Evolutionary conservation across 2,113 vertebrate species (phyloP), one percentile per base, ranked within the genome.

Genomic region (Alces alces): DNA sequence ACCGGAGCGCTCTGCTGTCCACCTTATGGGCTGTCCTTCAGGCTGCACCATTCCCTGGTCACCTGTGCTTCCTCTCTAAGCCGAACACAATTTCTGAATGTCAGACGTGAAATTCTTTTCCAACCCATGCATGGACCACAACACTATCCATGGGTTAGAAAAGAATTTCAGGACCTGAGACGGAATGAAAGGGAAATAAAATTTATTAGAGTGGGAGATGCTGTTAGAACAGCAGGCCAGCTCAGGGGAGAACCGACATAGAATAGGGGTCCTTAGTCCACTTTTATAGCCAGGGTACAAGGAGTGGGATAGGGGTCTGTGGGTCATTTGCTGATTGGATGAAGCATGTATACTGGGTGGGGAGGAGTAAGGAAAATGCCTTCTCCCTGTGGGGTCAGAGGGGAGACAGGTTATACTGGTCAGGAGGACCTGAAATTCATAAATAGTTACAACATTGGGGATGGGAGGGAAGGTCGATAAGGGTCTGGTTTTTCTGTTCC

Each of bases 21-120:
- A 1, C 13, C 0, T 9, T 45, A 30, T 15, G n/a, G 52, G 19
- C 28, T 45, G 45, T 43, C 13, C 19, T 1, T 39, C 4, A 4
- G 2, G 4, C 36, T 2, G 3, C 3, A 14, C 33, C n/a, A 21
- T 28, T 64, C n/a, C 39, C 25, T 0, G 5, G 33, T 3, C 15
- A 2, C 19, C 15, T 39, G 58, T 12, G 16, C 28, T 82, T 82
- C 64, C 9, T 2, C 25, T 27, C 61, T 10, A 89, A 57, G 4
- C 54, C 43, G 11, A 47, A 57, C 2, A 23, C 4, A 23, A 2
- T 83, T 79, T 84, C 92, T 66, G 47, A 92, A 90, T 78, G 39
- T 52, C 84, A 93, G 33, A 70, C 11, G 55, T 57, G n/a, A n/a
- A n/a, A n/a, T n/a, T n/a, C n/a, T n/a, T n/a, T n/a, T n/a, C n/a